These are phyloP conservation scores for Isichthys henryi DNA, from an alignment of 2,113 vertebrate genomes.

Conservation along the genomic window DNA sequence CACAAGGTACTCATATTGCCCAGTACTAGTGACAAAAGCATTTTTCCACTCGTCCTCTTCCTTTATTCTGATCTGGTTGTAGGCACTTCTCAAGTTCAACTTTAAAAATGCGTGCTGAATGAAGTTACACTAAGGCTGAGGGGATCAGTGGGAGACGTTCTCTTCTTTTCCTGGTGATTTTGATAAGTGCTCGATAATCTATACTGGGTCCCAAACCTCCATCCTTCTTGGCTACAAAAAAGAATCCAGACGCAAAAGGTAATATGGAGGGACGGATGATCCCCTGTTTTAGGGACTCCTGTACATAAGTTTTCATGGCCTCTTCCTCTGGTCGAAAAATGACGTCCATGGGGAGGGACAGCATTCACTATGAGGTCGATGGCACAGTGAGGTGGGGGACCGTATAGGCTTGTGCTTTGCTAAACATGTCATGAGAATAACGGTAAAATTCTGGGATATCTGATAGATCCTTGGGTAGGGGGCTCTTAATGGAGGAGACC, in stretches of 20 bases:
- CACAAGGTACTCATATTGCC: background rate
- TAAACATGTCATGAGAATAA: background rate
- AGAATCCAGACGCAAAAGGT: background rate
- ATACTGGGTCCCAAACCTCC: background rate
- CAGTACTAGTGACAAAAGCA: background rate
- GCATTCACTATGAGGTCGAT: background rate
- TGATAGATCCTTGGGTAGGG: background rate
- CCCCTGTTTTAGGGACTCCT: background rate
- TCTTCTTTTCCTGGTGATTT: background rate
- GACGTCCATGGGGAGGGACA: background rate
- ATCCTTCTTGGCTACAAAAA: conserved; percentile 3
- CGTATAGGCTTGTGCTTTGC: background rate
- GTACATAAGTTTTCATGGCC: background rate
- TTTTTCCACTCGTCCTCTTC: background rate
- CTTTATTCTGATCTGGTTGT: background rate
- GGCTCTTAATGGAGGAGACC: background rate
- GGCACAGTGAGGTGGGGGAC: conserved; percentile 14
- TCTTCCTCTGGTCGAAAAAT: background rate
- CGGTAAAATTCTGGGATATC: background rate
- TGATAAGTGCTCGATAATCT: background rate
- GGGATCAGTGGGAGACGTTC: background rate
- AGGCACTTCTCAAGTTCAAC: background rate
- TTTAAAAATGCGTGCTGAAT: background rate
- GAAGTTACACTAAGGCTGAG: background rate
- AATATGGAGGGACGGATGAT: background rate